phyloP scores from a whole-genome alignment of 2,888 invertebrate genomes.

The Diarsia brunnea region DNA sequence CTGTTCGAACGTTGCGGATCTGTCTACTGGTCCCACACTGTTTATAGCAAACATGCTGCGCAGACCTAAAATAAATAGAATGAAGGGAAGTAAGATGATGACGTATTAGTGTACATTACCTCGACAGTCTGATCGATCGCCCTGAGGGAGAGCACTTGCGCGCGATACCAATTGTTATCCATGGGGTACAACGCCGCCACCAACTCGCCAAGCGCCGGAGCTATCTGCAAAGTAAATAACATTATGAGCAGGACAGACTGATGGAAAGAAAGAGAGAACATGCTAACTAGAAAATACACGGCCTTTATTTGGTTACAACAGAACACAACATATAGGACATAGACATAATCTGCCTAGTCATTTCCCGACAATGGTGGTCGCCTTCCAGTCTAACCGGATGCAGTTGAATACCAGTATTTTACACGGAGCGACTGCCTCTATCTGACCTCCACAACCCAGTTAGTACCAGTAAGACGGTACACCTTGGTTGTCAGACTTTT shows the following conservation, averaged over 20 bases:
- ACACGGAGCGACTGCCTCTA: no score
- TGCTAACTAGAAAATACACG: not conserved
- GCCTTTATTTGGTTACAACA: no score
- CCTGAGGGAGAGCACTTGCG: slow-evolving; percentile 75
- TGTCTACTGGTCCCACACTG: not conserved
- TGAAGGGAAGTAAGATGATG: not conserved
- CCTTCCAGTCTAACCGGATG: no score
- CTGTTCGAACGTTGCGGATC: not conserved
- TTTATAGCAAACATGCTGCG: not conserved
- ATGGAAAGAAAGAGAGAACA: not conserved
- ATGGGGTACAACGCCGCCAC: slow-evolving; percentile 84
- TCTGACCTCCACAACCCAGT: no score
- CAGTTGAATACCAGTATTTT: no score
- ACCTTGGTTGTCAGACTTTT: no score
- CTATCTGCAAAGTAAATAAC: slow-evolving; percentile 68
- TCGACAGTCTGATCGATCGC: slow-evolving; percentile 80
- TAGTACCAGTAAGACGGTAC: no score
- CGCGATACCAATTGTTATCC: slow-evolving; percentile 85
- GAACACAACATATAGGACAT: no score
- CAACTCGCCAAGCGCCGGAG: slow-evolving; percentile 84
- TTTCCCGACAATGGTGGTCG: no score
- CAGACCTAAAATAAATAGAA: not conserved
- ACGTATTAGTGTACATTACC: slow-evolving; percentile 66
- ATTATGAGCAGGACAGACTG: not conserved
- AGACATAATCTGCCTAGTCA: no score